Evolutionary conservation across 2,888 invertebrate species (phyloP), one percentile per base, ranked within the genome.

Genomic region (Tuberolachnus salignus): DNA sequence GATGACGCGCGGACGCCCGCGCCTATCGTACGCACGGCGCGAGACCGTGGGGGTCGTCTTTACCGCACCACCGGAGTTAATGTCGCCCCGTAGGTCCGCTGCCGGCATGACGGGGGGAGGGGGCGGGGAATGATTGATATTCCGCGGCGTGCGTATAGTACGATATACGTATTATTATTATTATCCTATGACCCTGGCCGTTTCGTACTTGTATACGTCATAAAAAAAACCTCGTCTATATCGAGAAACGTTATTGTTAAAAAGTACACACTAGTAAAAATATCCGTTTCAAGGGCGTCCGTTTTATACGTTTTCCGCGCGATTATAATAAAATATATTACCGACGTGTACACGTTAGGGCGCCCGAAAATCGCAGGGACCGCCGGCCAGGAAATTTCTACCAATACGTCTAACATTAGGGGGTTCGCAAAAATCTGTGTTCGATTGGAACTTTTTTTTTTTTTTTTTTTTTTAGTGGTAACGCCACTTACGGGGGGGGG

Each of bases 41-140:
- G 3, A 49, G 49, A 49, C 49, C n/a, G 16, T n/a, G 16, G 42
- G 13, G 21, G 23, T 51, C n/a, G 67, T 67, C 26, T 67, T 67
- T 67, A 53, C 46, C 72, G 61, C 21, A 49, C 67, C 19, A n/a
- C 55, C 57, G 21, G 66, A 67, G 75, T 67, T 67, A 75, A 75
- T 75, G 75, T 75, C 67, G 66, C 67, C 6, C 34, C 34, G 3
- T 34, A 4, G 34, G 3, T 34, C 34, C 6, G 34, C 34, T 34
- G n/a, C 34, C 34, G 34, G 34, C 34, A 34, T 4, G 16, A 51
- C 49, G 3, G 34, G n/a, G n/a, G 66, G 74, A 23, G 1, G 26
- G 66, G 44, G 66, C 3, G 42, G 53, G 13, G 16, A 19, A 78
- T 78, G 75, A 78, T 78, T 78, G 75, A 78, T 78, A 78, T 59